Evolutionary conservation across 2,113 vertebrate genomes (phyloP).

Genomic region (Otus sunia): DNA sequence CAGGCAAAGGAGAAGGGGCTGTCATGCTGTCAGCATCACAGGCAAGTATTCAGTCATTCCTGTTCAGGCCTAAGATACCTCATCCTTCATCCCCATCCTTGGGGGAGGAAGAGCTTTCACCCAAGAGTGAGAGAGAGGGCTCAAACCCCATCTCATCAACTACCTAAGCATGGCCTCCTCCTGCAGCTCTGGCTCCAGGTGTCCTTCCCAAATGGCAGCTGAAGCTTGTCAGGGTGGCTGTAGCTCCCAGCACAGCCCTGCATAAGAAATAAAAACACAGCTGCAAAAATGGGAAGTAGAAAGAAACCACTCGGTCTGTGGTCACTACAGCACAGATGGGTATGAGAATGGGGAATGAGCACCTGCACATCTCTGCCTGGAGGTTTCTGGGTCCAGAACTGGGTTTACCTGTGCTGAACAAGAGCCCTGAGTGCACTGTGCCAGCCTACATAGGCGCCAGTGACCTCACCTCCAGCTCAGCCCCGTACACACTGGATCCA

Average conservation of each 20-base stretch:
- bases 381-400: not conserved
- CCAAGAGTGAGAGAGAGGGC: not conserved
- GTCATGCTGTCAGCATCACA: not conserved
- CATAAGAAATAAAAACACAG: not conserved
- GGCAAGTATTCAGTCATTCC: not conserved
- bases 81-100: not conserved
- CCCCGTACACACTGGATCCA: not conserved
- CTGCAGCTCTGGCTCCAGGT: not conserved
- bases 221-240: not conserved
- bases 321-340: not conserved
- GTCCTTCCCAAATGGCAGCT: not conserved
- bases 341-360: not conserved
- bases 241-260: not conserved
- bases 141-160: not conserved
- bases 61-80: not conserved
- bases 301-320: not conserved
- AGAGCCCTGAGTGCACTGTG: not conserved
- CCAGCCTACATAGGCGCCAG: fast-evolving
- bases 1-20: not conserved
- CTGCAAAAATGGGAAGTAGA: not conserved
- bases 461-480: not conserved
- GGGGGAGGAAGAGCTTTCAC: not conserved
- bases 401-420: not conserved
- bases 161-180: not conserved
- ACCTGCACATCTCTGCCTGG: not conserved